Conservation (phyloP, 2,797 vertebrate genomes). For the Galago senegalensis region DNA sequence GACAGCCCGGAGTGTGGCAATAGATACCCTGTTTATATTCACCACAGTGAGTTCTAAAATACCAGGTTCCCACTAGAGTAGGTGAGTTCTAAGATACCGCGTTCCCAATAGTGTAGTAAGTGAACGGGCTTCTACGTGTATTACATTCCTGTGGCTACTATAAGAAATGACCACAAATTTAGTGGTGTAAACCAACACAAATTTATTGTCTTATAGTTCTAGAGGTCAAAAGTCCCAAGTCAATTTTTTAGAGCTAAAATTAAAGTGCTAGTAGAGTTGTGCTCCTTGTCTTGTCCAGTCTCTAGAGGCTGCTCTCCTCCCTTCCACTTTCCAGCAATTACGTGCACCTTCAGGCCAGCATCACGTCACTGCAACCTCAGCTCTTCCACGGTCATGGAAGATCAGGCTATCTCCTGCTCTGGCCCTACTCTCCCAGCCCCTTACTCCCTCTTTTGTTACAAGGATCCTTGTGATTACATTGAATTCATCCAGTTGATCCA, state of each 20-base stretch:
- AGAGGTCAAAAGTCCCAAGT: background rate
- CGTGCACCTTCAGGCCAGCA: too few relatives aligned
- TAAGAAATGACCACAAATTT: background rate
- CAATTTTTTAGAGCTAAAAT: background rate
- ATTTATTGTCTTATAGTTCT: background rate
- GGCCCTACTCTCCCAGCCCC: background rate
- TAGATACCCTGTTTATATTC: background rate
- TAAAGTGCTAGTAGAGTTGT: background rate
- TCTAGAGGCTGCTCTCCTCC: background rate
- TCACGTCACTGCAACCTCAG: background rate
- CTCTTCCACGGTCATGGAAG: background rate
- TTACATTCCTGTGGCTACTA: background rate
- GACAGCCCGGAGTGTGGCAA: background rate
- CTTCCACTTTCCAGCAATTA: background rate
- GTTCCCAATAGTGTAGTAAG: background rate
- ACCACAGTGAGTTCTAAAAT: background rate
- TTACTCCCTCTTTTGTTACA: background rate
- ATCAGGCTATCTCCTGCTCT: background rate
- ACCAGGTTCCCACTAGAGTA: too few relatives aligned
- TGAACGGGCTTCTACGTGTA: background rate
- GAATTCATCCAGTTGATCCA: background rate
- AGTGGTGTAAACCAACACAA: background rate
- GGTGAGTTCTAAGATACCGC: background rate
- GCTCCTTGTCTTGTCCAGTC: background rate
- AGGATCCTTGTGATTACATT: background rate